phyloP scores from a whole-genome alignment of 2,888 invertebrate genomes.

The Drosophila sordidula region DNA sequence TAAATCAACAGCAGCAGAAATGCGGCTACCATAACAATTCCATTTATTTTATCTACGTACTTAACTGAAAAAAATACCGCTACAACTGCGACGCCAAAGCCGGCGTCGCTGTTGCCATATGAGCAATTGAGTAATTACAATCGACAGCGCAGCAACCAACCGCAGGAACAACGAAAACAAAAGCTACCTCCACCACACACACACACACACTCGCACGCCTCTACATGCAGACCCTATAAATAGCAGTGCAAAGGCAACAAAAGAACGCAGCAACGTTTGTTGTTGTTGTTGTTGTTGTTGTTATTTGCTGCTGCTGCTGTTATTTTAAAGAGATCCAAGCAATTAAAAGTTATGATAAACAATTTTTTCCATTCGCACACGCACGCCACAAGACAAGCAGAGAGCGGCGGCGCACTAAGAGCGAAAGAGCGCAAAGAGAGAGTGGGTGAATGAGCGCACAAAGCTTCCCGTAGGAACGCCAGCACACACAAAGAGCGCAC shows the following conservation, averaged over 20 bases:
- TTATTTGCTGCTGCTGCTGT: slow-evolving; percentile 8
- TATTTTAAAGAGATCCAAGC: slow-evolving; percentile 69
- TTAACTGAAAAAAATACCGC: slow-evolving; percentile 51
- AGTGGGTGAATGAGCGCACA: neutral
- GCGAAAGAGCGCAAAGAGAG: slow-evolving; percentile 7
- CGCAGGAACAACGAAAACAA: slow-evolving; percentile 30
- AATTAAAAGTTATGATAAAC: slow-evolving; percentile 77
- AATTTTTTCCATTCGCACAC: slow-evolving; percentile 46
- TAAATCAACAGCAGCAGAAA: slow-evolving; percentile 46
- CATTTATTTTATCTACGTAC: slow-evolving; percentile 69
- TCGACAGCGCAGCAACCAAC: slow-evolving; percentile 40
- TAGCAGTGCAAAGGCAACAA: slow-evolving; percentile 51
- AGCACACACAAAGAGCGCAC: slow-evolving; percentile 32
- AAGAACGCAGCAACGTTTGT: slow-evolving; percentile 42
- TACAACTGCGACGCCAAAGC: slow-evolving; percentile 33
- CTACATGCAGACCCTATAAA: slow-evolving; percentile 54
- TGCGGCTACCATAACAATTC: slow-evolving; percentile 67
- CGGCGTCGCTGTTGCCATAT: slow-evolving; percentile 61
- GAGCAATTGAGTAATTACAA: slow-evolving; percentile 79
- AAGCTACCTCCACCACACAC: slow-evolving; percentile 26
- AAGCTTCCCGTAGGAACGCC: slow-evolving; percentile 16
- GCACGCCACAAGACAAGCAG: slow-evolving; percentile 26
- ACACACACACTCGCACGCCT: slow-evolving; percentile 20
- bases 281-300: slow-evolving; percentile 16
- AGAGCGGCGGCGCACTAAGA: slow-evolving; percentile 9